phyloP scores from a whole-genome alignment of 2,113 vertebrate species.

The Solea solea region DNA sequence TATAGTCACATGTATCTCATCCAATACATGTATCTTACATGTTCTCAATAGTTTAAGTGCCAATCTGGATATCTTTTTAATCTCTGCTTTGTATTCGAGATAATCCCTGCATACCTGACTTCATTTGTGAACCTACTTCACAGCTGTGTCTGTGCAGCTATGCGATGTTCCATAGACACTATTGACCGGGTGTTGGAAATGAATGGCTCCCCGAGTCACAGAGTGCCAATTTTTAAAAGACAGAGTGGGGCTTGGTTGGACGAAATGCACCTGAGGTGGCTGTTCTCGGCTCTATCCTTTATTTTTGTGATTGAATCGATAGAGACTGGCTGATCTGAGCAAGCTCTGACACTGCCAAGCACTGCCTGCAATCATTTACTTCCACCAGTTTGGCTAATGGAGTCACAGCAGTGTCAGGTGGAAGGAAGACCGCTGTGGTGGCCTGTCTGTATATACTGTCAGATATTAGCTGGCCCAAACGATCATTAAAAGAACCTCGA shows the following conservation, averaged over 20 bases:
- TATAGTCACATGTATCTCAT: too few relatives aligned
- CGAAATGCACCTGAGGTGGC: conserved; percentile 65
- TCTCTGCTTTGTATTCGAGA: too few relatives aligned
- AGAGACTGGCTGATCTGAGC: conserved; percentile 58
- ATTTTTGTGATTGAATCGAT: conserved; percentile 74
- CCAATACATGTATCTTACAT: too few relatives aligned
- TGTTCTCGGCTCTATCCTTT: conserved; percentile 65
- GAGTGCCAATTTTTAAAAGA: conserved; percentile 66
- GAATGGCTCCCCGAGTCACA: conserved; percentile 39
- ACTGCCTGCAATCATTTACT: conserved; percentile 73
- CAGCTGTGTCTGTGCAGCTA: conserved; percentile 8
- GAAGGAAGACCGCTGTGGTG: conserved; percentile 63
- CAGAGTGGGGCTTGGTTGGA: conserved; percentile 61
- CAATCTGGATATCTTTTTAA: too few relatives aligned
- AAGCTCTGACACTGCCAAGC: conserved; percentile 66
- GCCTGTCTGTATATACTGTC: conserved; percentile 65
- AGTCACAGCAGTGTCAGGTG: conserved; percentile 77
- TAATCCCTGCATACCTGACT: background rate
- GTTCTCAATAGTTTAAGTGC: too few relatives aligned
- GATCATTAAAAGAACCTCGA: conserved; percentile 55
- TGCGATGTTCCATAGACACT: conserved; percentile 7
- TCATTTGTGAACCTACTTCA: conserved; percentile 10
- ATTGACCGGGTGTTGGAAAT: conserved; percentile 21
- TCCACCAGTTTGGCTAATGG: conserved; percentile 74
- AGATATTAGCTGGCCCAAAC: conserved; percentile 63